A percentile compares a stretch with the other conserved stretches of the same genome.
Conservation (phyloP, 2,797 vertebrate species). For the Erpetoichthys calabaricus region DNA sequence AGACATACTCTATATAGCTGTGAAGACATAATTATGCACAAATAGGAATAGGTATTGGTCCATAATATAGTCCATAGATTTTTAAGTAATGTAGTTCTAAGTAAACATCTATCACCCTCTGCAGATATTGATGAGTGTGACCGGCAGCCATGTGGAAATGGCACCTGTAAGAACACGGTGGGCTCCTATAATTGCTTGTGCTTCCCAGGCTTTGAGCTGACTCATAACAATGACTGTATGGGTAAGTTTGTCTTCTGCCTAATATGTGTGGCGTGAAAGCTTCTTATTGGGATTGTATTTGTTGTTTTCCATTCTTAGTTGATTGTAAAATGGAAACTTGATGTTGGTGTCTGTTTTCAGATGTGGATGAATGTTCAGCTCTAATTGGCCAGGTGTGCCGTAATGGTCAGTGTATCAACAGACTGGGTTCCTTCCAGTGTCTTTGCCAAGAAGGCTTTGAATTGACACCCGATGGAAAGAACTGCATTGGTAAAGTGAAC, state of each 20-base stretch:
- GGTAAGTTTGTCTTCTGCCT: slow-evolving; percentile 42
- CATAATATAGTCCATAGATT: too few relatives aligned
- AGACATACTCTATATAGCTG: too few relatives aligned
- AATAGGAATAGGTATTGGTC: too few relatives aligned
- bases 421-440: slow-evolving; percentile 79
- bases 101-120: neutral
- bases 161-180: slow-evolving; percentile 82
- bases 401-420: slow-evolving; percentile 81
- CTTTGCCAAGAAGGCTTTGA: slow-evolving; percentile 82
- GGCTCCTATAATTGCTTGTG: slow-evolving; percentile 93
- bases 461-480: slow-evolving; percentile 71
- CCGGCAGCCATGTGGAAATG: slow-evolving; percentile 74
- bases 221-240: slow-evolving; percentile 80
- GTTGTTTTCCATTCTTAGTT: neutral
- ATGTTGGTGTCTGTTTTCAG: slow-evolving; percentile 33
- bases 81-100: too few relatives aligned
- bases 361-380: slow-evolving; percentile 75
- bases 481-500: slow-evolving; percentile 69
- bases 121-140: slow-evolving; percentile 84
- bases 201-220: slow-evolving; percentile 78
- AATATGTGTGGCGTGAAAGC: neutral
- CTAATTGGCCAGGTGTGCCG: slow-evolving; percentile 75
- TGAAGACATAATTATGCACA: too few relatives aligned
- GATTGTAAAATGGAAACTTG: neutral
- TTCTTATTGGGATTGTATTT: neutral